A percentile compares a stretch with the other conserved stretches of the same genome.
Conservation (phyloP, 2,113 vertebrate species). For the Cheirogaleus medius region DNA sequence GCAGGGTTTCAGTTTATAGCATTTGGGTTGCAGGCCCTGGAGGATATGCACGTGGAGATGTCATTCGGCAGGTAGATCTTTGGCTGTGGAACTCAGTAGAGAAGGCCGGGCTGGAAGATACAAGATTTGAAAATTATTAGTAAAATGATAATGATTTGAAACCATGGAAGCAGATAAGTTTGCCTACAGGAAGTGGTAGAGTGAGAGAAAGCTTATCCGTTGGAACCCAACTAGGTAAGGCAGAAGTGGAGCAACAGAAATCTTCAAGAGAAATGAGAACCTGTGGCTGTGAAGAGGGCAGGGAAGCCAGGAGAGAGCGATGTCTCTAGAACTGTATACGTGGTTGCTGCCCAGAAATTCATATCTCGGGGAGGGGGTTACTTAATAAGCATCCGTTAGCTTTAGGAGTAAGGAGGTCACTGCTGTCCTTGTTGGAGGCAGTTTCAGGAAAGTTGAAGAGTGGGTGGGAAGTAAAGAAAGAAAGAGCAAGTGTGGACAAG, state of each 20-base stretch:
- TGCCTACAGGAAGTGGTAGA: neutral
- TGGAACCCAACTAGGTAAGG: neutral
- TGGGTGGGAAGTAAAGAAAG: neutral
- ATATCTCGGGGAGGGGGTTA: too few species aligned
- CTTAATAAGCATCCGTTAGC: neutral
- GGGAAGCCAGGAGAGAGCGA: neutral
- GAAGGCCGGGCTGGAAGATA: neutral
- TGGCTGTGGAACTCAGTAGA: neutral
- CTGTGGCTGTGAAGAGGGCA: neutral
- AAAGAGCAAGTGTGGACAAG: accelerated
- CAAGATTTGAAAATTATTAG: neutral
- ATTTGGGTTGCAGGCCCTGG: neutral
- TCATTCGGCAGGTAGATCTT: neutral
- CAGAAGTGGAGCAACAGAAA: neutral
- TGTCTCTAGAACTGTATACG: neutral
- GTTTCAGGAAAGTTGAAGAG: neutral
- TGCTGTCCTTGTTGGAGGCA: neutral
- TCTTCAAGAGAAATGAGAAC: neutral
- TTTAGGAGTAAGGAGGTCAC: neutral
- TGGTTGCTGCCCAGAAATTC: neutral
- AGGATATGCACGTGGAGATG: neutral
- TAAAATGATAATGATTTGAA: neutral
- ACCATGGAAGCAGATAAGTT: neutral
- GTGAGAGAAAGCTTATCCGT: neutral
- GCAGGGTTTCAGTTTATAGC: neutral